Percentiles rank a stretch among this genome's conserved stretches.
Evolutionary conservation across 1,140 invertebrate species (phyloP).

Genomic region (Leptinotarsa undecemlineata): DNA sequence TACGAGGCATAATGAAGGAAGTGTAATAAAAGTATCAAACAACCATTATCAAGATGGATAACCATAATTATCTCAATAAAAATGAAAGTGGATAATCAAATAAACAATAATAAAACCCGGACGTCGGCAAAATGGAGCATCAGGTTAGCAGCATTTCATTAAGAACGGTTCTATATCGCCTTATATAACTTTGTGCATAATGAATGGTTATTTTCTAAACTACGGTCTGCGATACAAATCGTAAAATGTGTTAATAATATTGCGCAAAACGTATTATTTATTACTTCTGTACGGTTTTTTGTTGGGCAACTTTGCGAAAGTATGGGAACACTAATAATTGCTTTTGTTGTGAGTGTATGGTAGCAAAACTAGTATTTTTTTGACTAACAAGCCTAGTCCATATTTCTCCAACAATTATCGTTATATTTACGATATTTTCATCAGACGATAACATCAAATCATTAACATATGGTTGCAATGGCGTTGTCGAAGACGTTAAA

Average conservation of each 20-base stretch:
- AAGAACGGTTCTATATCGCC: not conserved
- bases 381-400: no score
- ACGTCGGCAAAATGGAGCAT: not conserved
- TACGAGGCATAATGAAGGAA: not conserved
- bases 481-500: no score
- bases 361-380: no score
- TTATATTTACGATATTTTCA: no score
- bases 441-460: no score
- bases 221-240: not conserved
- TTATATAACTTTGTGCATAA: constrained; percentile 1
- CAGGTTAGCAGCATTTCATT: not conserved
- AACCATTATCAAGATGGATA: not conserved
- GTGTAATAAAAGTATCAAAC: not conserved
- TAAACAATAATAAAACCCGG: constrained; percentile 3
- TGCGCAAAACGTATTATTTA: not conserved
- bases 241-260: not conserved
- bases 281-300: no score
- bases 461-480: no score
- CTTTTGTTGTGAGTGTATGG: no score
- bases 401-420: no score
- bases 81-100: not conserved
- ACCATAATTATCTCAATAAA: not conserved
- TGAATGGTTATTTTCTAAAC: not conserved
- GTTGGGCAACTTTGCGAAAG: no score
- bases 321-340: no score